Evolutionary conservation across 2,888 invertebrate genomes (phyloP), one percentile per base, ranked within the genome.

Genomic region (Myathropa florea): DNA sequence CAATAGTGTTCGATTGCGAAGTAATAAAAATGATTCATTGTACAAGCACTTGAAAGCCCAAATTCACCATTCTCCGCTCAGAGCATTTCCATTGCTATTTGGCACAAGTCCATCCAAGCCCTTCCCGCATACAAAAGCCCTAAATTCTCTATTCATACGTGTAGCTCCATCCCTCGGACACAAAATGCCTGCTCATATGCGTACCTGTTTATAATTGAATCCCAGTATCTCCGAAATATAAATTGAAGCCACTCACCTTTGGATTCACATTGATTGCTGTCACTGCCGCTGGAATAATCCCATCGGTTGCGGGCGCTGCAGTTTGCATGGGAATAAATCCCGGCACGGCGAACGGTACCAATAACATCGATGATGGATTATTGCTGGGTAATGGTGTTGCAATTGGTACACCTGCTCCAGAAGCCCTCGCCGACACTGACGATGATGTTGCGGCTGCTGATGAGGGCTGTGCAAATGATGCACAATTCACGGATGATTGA

Each of bases 271-370:
- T 89, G 79, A 91, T 90, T 59, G 90, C 89, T 14, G 89, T 87
- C 24, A 90, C 88, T 60, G 90, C 89, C 65, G 90, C 89, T 21
- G 91, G 87, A 21, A 90, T 88, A 59, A 90, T 84, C 3, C 90
- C 90, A 60, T 78, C 88, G 61, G 28, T 53, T 28, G 75, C 24
- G 36, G 79, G 46, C 61, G 64, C 55, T 55, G 87, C 70, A 30
- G 83, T 70, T 83, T 88, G 89, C 65, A 89, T 80, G 88, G 89
- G 89, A 83, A 89, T 88, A 80, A 89, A 89, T 65, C 90, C 89
- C 81, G 91, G 90, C 59, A 91, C 61, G 26, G 90, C 90, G 55
- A 91, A 90, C 24, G 91, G 91, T 71, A 91, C 85, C 70, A 91
- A 88, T 10, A 91, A 80, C 91, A 91, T 91, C 60, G 87, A 87